Evolutionary conservation across 2,888 invertebrate species (phyloP).

Genomic region (Agrochola macilenta): DNA sequence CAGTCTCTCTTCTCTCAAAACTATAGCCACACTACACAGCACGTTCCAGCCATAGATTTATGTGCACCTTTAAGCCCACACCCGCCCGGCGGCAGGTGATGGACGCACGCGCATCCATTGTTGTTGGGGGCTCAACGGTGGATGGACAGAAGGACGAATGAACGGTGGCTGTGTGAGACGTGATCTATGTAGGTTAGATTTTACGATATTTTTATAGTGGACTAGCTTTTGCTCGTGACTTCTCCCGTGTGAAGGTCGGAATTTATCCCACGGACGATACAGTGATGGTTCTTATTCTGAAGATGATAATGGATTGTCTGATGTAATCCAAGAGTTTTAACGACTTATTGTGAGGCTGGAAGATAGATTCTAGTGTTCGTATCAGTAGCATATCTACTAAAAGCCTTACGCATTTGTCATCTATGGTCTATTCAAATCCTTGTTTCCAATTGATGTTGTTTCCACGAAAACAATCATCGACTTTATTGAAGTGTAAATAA

Average conservation of each 20-base stretch:
- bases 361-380: background rate
- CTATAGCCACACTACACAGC: conserved; percentile 66
- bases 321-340: conserved; percentile 2
- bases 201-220: background rate
- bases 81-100: conserved; percentile 84
- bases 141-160: conserved; percentile 30
- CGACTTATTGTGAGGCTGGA: conserved; percentile 3
- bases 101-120: conserved; percentile 74
- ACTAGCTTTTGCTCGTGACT: background rate
- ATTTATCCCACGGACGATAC: no score
- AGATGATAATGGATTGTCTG: background rate
- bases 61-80: conserved; percentile 76
- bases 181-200: conserved; percentile 21
- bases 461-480: no score
- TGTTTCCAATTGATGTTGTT: no score
- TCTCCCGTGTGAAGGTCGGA: background rate
- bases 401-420: background rate
- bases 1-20: conserved; percentile 20
- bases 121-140: conserved; percentile 43
- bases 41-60: conserved; percentile 78
- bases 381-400: background rate
- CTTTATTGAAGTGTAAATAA: no score
- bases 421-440: no score
- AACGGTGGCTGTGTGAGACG: conserved; percentile 34
- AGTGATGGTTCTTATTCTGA: background rate